Evolutionary conservation across 2,888 invertebrate species (phyloP).

Genomic region (Drosophila barbarae): DNA sequence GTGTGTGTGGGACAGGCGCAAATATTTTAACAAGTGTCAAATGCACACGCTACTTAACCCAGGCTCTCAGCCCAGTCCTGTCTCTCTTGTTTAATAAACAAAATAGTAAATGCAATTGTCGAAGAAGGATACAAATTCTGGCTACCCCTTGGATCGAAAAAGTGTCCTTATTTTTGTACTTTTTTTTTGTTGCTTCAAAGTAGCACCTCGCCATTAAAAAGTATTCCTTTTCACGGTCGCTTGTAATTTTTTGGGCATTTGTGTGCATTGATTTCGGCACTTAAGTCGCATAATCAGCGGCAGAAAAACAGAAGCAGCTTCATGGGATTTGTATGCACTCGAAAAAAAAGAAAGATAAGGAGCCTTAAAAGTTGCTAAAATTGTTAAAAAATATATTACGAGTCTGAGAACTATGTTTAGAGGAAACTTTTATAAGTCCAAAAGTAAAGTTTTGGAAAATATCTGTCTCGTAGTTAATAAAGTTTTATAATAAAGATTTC

Average conservation of each 20-base stretch:
- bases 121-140: conserved; percentile 4
- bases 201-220: neutral
- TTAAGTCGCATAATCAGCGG: conserved; percentile 74
- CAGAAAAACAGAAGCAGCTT: conserved; percentile 17
- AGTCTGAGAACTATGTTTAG: no score
- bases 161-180: conserved; percentile 11
- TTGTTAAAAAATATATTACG: no score
- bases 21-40: conserved; percentile 81
- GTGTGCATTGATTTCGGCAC: conserved; percentile 78
- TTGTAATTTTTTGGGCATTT: conserved; percentile 75
- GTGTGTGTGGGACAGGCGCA: conserved; percentile 70
- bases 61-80: conserved; percentile 5
- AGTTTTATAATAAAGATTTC: no score
- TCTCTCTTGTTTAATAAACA: conserved; percentile 67
- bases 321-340: conserved; percentile 12
- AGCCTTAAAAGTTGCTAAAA: no score
- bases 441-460: no score
- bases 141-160: conserved; percentile 7
- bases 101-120: conserved; percentile 62
- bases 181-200: neutral
- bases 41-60: conserved; percentile 80
- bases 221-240: conserved; percentile 41
- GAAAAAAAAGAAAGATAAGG: neutral
- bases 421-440: no score
- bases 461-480: no score